Conservation (phyloP, 1,140 invertebrate species). For the Platorchestia sp. region DNA sequence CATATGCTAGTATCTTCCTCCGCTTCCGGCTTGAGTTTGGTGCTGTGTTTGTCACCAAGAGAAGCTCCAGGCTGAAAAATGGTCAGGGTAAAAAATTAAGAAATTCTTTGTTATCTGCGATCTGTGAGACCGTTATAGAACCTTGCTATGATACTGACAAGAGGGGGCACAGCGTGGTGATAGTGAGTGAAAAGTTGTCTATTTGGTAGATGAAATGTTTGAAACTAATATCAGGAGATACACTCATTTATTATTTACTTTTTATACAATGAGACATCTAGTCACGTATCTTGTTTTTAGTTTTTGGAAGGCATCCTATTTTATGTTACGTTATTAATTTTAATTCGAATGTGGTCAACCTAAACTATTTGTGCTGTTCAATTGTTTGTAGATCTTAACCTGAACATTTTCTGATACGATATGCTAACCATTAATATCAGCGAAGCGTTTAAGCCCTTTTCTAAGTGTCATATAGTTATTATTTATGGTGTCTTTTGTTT, state of each 20-base stretch:
- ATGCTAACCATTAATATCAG: too few species aligned
- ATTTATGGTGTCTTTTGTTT: not conserved
- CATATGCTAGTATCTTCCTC: not conserved
- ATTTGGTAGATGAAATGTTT: not conserved
- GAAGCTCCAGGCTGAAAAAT: not conserved
- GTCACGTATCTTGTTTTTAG: not conserved
- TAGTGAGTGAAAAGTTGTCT: not conserved
- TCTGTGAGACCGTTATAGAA: not conserved
- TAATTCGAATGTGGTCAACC: not conserved
- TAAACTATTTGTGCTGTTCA: not conserved
- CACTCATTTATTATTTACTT: not conserved
- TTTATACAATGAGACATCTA: not conserved
- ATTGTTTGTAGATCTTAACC: not conserved
- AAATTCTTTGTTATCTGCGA: not conserved
- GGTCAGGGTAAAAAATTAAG: not conserved
- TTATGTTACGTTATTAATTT: not conserved
- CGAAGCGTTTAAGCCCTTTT: not conserved
- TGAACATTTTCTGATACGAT: too few species aligned
- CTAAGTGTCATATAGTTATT: not conserved
- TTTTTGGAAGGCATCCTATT: not conserved
- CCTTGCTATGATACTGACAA: not conserved
- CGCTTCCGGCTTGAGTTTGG: not conserved
- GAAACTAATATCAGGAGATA: not conserved
- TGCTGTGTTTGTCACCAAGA: not conserved
- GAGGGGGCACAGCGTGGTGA: not conserved